Conservation (phyloP, 2,888 invertebrate species). For the Synergus laeviventris region DNA sequence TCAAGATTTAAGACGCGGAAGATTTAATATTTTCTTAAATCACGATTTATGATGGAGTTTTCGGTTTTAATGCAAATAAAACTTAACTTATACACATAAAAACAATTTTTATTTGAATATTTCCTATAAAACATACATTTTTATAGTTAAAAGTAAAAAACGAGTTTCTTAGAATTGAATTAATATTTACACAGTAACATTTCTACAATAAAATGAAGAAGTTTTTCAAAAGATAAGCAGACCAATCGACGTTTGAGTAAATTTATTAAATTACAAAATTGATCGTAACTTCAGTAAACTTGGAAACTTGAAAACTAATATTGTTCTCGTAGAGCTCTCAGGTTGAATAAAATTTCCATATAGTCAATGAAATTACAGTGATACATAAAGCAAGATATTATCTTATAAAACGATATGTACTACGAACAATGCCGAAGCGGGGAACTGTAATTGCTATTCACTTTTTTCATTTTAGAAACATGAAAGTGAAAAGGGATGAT, state of each 20-base stretch:
- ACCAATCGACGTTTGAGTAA: not conserved
- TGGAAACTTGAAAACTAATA: not conserved
- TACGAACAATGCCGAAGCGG: not conserved
- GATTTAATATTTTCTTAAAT: not conserved
- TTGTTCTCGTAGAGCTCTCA: not conserved
- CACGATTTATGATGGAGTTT: not conserved
- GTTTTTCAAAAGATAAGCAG: not conserved
- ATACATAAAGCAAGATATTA: not conserved
- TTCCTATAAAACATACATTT: not conserved
- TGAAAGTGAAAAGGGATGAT: not conserved
- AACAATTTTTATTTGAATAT: not conserved
- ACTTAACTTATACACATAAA: not conserved
- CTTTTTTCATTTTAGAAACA: not conserved
- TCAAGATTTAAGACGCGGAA: not conserved
- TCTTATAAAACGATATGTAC: not conserved
- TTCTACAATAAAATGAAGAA: rapidly evolving
- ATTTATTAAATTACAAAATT: not conserved
- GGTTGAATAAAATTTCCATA: not conserved
- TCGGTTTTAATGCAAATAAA: too few relatives aligned
- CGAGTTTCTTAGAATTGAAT: too few relatives aligned
- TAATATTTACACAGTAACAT: too few relatives aligned
- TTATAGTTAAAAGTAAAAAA: not conserved
- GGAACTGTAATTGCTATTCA: not conserved
- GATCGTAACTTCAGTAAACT: not conserved
- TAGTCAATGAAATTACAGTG: not conserved